Conservation (phyloP, 2,797 vertebrate genomes). For the Betta splendens region DNA sequence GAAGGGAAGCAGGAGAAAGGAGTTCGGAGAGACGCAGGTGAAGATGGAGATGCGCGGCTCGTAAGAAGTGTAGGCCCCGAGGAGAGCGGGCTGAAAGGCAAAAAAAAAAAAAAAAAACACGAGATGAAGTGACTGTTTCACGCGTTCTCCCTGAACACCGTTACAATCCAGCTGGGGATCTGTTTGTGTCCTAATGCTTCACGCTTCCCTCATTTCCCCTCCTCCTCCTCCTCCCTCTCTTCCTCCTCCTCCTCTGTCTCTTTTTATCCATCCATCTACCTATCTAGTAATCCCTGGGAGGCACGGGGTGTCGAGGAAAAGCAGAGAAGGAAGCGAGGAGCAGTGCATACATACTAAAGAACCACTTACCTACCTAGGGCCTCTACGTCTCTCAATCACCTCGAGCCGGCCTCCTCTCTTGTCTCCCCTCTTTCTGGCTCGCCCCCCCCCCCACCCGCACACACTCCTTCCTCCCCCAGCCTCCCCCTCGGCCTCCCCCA, state of each 20-base stretch:
- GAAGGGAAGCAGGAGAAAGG: constrained; percentile 44
- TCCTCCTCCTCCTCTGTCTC: constrained; percentile 24
- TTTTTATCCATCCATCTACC: constrained; percentile 72
- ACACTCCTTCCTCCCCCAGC: constrained; percentile 31
- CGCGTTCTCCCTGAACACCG: constrained; percentile 47
- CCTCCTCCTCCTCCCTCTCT: constrained; percentile 27
- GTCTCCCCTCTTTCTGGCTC: constrained; percentile 53
- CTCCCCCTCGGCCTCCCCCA: constrained; percentile 69
- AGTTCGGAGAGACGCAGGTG: constrained; percentile 44
- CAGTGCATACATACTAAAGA: constrained; percentile 84
- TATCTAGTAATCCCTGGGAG: constrained; percentile 80
- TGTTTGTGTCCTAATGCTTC: constrained; percentile 78
- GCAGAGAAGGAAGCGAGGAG: constrained; percentile 71
- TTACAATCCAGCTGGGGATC: constrained; percentile 71
- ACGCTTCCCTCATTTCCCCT: constrained; percentile 73
- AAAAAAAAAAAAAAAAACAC: constrained; percentile 8
- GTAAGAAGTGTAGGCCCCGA: constrained; percentile 3
- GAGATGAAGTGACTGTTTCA: constrained; percentile 52
- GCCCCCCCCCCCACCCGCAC: constrained; percentile 14
- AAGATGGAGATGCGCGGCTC: constrained; percentile 24
- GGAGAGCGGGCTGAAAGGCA: constrained; percentile 21
- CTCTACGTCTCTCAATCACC: constrained; percentile 80
- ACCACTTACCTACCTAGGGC: constrained; percentile 83
- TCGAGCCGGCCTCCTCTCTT: constrained; percentile 73
- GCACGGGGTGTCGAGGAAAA: constrained; percentile 70